These are phyloP conservation scores for Sipha maydis DNA, from an alignment of 2,888 invertebrate species.

Conservation along the genomic window DNA sequence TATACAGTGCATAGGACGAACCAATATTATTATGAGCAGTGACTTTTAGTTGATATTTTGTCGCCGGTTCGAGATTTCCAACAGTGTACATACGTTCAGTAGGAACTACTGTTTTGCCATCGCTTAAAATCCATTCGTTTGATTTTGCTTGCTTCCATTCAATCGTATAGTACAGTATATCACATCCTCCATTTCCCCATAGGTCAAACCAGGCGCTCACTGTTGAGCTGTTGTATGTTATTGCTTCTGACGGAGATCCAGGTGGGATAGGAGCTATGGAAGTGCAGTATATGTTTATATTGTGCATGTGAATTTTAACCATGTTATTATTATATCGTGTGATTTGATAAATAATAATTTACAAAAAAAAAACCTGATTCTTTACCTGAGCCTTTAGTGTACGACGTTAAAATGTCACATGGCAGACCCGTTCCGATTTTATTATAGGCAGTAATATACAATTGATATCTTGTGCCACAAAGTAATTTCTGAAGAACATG, in stretches of 20 bases:
- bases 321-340: too few relatives aligned
- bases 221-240: conserved; percentile 86
- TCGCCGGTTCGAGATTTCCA: conserved; percentile 78
- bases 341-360: too few relatives aligned
- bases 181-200: conserved; percentile 90
- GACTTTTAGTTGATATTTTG: conserved; percentile 69
- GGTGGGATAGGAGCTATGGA: conserved; percentile 79
- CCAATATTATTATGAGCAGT: conserved; percentile 88
- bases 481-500: conserved; percentile 81
- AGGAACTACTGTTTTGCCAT: conserved; percentile 82
- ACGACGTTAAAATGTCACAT: conserved; percentile 87
- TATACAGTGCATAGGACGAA: conserved; percentile 82
- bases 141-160: conserved; percentile 77
- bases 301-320: too few relatives aligned
- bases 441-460: conserved; percentile 90
- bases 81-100: conserved; percentile 85
- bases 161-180: conserved; percentile 85
- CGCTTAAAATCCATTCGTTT: conserved; percentile 72
- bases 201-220: conserved; percentile 87
- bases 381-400: conserved; percentile 76
- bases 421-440: conserved; percentile 89
- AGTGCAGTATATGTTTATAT: not conserved
- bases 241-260: conserved; percentile 82
- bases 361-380: too few relatives aligned
- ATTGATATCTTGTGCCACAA: conserved; percentile 88